These are phyloP conservation scores for Mesembrinibis cayennensis DNA, from an alignment of 2,113 vertebrate genomes.

Conservation along the genomic window DNA sequence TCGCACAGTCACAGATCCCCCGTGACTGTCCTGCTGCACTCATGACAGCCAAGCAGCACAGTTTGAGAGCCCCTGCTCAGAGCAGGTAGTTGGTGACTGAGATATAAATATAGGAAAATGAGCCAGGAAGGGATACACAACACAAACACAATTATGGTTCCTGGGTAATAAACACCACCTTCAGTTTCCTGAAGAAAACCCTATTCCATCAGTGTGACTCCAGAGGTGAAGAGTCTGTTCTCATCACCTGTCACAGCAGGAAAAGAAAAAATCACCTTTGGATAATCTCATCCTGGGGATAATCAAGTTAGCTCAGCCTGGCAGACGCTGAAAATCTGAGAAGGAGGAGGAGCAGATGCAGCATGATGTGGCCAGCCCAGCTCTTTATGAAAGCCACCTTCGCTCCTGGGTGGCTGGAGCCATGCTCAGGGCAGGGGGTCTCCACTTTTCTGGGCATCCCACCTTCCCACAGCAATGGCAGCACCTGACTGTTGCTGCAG, in stretches of 20 bases:
- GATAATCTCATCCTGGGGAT: slow-evolving; percentile 4
- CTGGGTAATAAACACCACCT: neutral
- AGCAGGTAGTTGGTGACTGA: neutral
- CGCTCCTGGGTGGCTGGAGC: neutral
- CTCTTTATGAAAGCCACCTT: neutral
- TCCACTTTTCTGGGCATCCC: neutral
- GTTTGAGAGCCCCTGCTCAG: neutral
- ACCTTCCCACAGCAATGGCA: neutral
- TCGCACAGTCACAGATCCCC: neutral
- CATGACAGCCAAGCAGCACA: neutral
- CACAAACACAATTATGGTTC: neutral
- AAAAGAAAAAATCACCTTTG: neutral
- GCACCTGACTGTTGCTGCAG: neutral
- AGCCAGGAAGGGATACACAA: neutral
- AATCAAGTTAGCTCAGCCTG: slow-evolving; percentile 6
- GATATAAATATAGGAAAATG: neutral
- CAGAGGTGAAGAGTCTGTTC: slow-evolving; percentile 2
- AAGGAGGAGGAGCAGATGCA: neutral
- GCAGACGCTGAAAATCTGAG: neutral
- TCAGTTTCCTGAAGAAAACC: neutral
- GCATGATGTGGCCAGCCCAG: neutral
- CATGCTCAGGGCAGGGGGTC: neutral
- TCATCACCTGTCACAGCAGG: neutral
- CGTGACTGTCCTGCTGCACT: neutral
- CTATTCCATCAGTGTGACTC: neutral